A percentile compares a stretch with the other conserved stretches of the same genome.
These are phyloP conservation scores for Excalfactoria chinensis DNA, from an alignment of 2,113 vertebrate genomes.

Conservation along the genomic window DNA sequence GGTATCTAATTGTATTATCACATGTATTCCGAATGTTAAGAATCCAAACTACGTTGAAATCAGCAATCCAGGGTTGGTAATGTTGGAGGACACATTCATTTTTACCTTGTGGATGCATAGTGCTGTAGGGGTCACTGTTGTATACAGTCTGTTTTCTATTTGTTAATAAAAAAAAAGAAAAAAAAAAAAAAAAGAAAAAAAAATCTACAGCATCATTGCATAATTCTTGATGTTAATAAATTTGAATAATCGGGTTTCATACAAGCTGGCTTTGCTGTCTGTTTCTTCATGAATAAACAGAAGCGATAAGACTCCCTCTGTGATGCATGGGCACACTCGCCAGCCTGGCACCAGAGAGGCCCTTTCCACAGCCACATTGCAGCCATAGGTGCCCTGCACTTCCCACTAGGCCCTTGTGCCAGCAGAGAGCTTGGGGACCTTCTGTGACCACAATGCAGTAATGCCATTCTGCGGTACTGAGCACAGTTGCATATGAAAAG, in stretches of 20 bases:
- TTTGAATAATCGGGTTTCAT: slow-evolving; percentile 95
- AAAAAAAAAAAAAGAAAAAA: slow-evolving; percentile 84
- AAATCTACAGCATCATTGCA: slow-evolving; percentile 89
- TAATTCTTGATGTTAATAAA: slow-evolving; percentile 97
- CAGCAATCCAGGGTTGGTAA: slow-evolving; percentile 81
- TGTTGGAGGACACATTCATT: slow-evolving; percentile 88
- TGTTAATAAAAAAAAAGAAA: slow-evolving; percentile 89
- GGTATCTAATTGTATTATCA: slow-evolving; percentile 83
- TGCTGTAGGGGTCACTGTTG: slow-evolving; percentile 92
- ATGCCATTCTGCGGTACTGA: accelerated
- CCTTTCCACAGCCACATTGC: not conserved
- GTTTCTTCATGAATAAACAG: slow-evolving; percentile 62
- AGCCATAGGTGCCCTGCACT: accelerated
- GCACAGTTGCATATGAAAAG: accelerated
- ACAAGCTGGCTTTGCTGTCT: slow-evolving; percentile 79
- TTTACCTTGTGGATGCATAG: slow-evolving; percentile 97
- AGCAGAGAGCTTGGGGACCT: not conserved
- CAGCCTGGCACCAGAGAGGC: not conserved
- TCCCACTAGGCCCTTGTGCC: not conserved
- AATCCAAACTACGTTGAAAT: slow-evolving; percentile 77
- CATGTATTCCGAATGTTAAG: slow-evolving; percentile 70
- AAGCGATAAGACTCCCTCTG: not conserved
- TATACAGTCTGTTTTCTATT: slow-evolving; percentile 98
- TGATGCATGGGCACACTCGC: not conserved
- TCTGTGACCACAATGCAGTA: not conserved